Evolutionary conservation across 2,888 invertebrate genomes (phyloP).

Genomic region (Rugalucina vietnamica): DNA sequence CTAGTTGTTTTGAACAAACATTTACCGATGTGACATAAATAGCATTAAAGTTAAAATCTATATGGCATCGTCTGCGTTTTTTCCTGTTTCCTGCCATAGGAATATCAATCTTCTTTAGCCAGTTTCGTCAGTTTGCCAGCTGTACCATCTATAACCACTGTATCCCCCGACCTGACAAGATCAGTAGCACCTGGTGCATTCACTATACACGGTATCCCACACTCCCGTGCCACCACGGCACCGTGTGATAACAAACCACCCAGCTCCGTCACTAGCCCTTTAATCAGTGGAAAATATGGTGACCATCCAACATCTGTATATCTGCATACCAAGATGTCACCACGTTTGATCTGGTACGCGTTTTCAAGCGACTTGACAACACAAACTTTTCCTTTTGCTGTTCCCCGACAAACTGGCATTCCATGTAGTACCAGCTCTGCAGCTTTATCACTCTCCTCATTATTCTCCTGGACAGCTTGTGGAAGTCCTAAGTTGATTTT

Average conservation of each 20-base stretch:
- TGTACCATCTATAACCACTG: constrained; percentile 12
- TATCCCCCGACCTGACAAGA: constrained; percentile 87
- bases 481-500: constrained; percentile 14
- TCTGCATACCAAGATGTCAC: constrained; percentile 90
- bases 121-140: not conserved
- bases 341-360: constrained; percentile 86
- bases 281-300: constrained; percentile 91
- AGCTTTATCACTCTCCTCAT: not conserved
- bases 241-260: constrained; percentile 93
- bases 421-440: constrained; percentile 83
- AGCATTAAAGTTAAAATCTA: too few species aligned
- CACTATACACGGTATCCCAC: constrained; percentile 91
- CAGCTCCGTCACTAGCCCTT: constrained; percentile 91
- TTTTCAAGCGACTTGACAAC: constrained; percentile 89
- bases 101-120: too few species aligned
- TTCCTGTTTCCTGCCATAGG: too few species aligned
- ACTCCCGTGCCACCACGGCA: constrained; percentile 93
- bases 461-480: not conserved
- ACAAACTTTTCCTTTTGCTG: constrained; percentile 88
- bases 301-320: constrained; percentile 93
- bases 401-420: constrained; percentile 89
- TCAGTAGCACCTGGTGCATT: constrained; percentile 88
- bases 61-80: too few species aligned
- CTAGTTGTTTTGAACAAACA: too few species aligned
- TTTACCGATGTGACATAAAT: too few species aligned